phyloP scores from a whole-genome alignment of 2,113 vertebrate species.

The Gracilinanus agilis region DNA sequence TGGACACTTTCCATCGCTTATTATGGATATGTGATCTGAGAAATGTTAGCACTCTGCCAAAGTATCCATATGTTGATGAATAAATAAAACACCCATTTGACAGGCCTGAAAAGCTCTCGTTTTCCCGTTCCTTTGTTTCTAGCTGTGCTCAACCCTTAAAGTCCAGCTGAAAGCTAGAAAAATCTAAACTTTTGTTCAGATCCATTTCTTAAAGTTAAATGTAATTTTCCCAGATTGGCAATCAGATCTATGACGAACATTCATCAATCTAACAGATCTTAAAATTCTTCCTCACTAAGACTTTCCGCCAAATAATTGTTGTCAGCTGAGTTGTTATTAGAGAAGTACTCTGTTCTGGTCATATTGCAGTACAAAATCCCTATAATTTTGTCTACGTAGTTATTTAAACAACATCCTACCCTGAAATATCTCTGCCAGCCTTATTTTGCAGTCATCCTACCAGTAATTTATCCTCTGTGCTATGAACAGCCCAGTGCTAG shows the following conservation, averaged over 20 bases:
- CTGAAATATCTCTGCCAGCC: background rate
- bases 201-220: background rate
- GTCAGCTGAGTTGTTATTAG: background rate
- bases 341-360: background rate
- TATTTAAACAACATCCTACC: background rate
- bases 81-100: background rate
- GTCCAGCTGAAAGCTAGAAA: background rate
- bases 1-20: background rate
- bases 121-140: background rate
- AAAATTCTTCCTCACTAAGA: background rate
- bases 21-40: background rate
- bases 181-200: background rate
- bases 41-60: background rate
- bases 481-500: background rate
- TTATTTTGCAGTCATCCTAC: background rate
- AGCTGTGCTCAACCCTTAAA: background rate
- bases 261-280: background rate
- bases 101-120: background rate
- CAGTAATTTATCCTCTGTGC: background rate
- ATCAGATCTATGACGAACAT: background rate
- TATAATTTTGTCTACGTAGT: background rate
- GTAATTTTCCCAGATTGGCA: background rate
- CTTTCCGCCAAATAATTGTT: background rate
- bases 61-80: background rate
- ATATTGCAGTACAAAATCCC: background rate